Base-by-base conservation (phyloP, 2,888 invertebrate species). In the Eristalinus aeneus region DNA sequence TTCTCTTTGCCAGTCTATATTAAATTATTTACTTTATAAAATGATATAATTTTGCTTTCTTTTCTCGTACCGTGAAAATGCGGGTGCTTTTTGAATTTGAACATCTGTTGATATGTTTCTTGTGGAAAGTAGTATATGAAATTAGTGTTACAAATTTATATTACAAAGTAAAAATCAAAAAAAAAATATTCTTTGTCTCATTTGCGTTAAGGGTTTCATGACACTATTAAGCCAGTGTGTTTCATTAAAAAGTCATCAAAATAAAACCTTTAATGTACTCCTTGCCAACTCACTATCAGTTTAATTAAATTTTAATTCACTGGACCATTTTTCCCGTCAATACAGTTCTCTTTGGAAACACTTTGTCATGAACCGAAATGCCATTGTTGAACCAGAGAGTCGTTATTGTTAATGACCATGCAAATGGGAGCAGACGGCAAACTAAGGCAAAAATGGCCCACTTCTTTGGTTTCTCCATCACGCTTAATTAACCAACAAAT, bases 401-500 rank as follows among this genome's bases (percentile, higher is more conserved):
- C 78, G 58, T 78, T 83, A 74, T 23, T 53, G 68, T 74, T 83
- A 78, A 83, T 83, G 73, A 73, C 73, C 56, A 58, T 53, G 36
- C 54, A 77, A 68, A 61, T 78, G 60, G 53, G 31, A 5, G 39
- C n/a, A 64, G 56, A 8, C 32, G 31, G 36, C 64, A 69, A 68
- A 31, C 74, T 58, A 58, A 39, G 64, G 65, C 54, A 39, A 27
- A 46, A 36, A 61, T 32, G 34, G 53, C 46, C 46, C 12, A n/a
- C 6, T 46, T 75, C 61, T 23, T 39, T 27, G 36, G 27, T 67
- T 39, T 22, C 56, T 54, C n/a, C 56, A 68, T 36, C 53, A 74
- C 64, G 78, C 68, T 36, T 69, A 78, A 83, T 78, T 74, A 64
- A 83, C 68, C 78, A 78, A 78, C 78, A 73, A 78, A 63, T 63